Conservation (phyloP, 2,888 invertebrate genomes). For the Malthinus seriepunctatus region DNA sequence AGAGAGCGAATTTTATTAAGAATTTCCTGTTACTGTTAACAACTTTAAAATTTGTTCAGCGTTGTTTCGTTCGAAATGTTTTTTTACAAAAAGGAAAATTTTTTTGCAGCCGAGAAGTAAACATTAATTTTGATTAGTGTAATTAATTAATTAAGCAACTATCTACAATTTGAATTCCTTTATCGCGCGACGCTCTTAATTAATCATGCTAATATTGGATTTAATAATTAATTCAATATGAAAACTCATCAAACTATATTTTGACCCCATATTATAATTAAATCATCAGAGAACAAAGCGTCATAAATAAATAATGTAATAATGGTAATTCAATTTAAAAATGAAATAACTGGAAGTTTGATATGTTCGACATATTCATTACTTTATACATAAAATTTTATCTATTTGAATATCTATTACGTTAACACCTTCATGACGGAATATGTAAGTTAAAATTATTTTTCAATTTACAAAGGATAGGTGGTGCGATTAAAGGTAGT, state of each 20-base stretch:
- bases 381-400: constrained; percentile 30
- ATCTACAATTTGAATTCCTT: no score
- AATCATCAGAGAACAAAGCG: constrained; percentile 23
- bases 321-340: constrained; percentile 38
- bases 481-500: no score
- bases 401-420: constrained; percentile 33
- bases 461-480: no score
- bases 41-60: no score
- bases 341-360: constrained; percentile 33
- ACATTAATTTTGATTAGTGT: no score
- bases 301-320: constrained; percentile 31
- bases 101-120: no score
- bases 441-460: no score
- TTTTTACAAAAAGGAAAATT: no score
- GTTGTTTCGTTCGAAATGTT: no score
- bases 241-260: constrained; percentile 6
- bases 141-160: no score
- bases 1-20: no score
- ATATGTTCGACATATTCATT: constrained; percentile 40
- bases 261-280: constrained; percentile 31
- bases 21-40: no score
- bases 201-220: constrained; percentile 22
- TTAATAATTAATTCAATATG: constrained; percentile 15
- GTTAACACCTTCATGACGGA: constrained; percentile 19
- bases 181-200: not conserved